Conservation (phyloP, 2,888 invertebrate genomes). For the Amphipoea oculea region DNA sequence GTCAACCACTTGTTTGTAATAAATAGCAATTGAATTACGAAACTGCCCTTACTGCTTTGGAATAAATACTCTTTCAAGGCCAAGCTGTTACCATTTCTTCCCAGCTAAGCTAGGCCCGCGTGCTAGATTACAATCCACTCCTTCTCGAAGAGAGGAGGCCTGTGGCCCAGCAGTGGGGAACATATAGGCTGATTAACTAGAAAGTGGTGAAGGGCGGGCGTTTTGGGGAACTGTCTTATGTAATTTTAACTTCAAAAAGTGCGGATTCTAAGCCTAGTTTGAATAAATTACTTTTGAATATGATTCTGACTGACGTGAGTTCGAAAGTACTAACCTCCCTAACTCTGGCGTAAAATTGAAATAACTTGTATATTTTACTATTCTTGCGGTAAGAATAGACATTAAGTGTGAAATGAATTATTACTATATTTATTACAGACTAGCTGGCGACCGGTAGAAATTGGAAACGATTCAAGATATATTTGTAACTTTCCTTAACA, state of each 20-base stretch:
- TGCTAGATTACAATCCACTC: not conserved
- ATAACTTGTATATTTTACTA: conserved; percentile 10
- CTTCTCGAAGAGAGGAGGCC: not conserved
- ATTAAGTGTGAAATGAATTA: conserved; percentile 18
- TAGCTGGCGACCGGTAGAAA: conserved; percentile 36
- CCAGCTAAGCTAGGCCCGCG: not conserved
- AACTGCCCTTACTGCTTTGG: not conserved
- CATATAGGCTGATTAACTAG: not conserved
- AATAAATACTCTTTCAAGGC: not conserved
- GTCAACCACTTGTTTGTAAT: too few relatives aligned
- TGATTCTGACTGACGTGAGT: not conserved
- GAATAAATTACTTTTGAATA: not conserved
- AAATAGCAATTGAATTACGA: not conserved
- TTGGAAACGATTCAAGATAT: conserved; percentile 57
- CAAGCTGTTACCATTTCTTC: not conserved
- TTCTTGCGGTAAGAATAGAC: conserved; percentile 14
- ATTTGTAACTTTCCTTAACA: conserved; percentile 48
- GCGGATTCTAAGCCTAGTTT: not conserved
- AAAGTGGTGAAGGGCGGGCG: not conserved
- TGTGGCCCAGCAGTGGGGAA: not conserved
- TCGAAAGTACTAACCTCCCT: not conserved
- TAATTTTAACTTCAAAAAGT: not conserved
- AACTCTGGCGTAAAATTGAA: not conserved
- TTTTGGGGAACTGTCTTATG: not conserved
- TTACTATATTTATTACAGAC: conserved; percentile 42